These are phyloP conservation scores for Leptodactylus fuscus DNA, from an alignment of 2,113 vertebrate genomes.

Conservation along the genomic window DNA sequence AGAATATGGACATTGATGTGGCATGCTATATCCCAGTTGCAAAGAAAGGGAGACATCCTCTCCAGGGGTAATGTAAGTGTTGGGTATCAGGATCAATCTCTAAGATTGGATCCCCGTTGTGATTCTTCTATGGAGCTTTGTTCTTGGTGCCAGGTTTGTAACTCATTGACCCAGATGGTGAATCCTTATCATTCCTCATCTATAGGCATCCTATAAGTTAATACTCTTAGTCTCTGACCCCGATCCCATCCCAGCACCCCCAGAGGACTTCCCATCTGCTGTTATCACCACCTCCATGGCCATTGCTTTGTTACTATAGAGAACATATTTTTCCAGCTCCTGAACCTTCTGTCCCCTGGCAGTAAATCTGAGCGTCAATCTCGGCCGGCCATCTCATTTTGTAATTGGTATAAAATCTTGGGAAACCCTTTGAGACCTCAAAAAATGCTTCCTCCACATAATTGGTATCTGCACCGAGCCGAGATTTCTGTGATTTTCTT, in stretches of 20 bases:
- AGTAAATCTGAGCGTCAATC: neutral
- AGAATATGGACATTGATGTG: too few relatives aligned
- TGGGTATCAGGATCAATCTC: too few relatives aligned
- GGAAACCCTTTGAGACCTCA: conserved; percentile 8
- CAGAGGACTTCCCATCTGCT: neutral
- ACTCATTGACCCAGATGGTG: too few relatives aligned
- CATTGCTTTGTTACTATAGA: neutral
- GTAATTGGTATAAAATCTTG: conserved; percentile 13
- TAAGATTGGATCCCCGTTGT: too few relatives aligned
- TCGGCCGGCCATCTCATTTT: neutral
- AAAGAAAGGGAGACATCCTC: too few relatives aligned
- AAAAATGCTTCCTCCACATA: neutral
- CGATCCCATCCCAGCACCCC: neutral
- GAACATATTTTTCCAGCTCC: neutral
- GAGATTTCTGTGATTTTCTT: conserved; percentile 8
- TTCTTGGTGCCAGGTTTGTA: too few relatives aligned
- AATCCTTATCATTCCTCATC: too few relatives aligned
- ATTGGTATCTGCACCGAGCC: neutral
- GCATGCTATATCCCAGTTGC: too few relatives aligned
- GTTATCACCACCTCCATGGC: neutral
- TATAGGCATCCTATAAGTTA: too few relatives aligned
- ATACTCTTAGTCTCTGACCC: too few relatives aligned
- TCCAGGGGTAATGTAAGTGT: too few relatives aligned
- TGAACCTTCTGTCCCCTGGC: neutral
- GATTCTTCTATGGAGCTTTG: too few relatives aligned